These are phyloP conservation scores for Hypercompe scribonia DNA, from an alignment of 2,888 invertebrate species.

Conservation along the genomic window DNA sequence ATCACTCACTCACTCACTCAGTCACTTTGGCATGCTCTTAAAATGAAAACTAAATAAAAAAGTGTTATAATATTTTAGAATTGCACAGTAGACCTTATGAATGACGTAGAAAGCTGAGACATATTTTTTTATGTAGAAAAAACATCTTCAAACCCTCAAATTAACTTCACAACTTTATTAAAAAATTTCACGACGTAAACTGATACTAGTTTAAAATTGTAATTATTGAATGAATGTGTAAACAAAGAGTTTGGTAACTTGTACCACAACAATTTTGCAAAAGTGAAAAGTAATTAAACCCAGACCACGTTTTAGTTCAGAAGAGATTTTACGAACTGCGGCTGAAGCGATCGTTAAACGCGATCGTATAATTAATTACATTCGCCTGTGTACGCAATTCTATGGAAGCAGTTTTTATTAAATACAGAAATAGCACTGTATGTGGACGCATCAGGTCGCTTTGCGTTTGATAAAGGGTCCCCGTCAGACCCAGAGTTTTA, in stretches of 20 bases:
- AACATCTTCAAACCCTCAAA: too few species aligned
- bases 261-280: slow-evolving; percentile 30
- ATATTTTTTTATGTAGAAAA: too few species aligned
- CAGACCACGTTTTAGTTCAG: slow-evolving; percentile 24
- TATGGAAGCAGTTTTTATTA: slow-evolving; percentile 4
- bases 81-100: too few species aligned
- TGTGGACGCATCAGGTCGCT: too few species aligned
- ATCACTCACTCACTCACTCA: too few species aligned
- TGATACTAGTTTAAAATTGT: background rate
- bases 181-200: too few species aligned
- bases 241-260: slow-evolving; percentile 11
- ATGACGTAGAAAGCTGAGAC: too few species aligned
- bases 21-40: too few species aligned
- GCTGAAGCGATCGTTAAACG: slow-evolving; percentile 32
- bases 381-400: slow-evolving; percentile 12
- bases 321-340: slow-evolving; percentile 45
- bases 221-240: background rate
- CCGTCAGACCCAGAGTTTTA: too few species aligned
- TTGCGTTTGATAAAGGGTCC: background rate
- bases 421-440: background rate
- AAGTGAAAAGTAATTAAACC: slow-evolving; percentile 37
- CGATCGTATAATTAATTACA: slow-evolving; percentile 25
- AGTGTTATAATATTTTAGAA: too few species aligned
- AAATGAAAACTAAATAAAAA: too few species aligned
- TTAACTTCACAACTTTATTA: too few species aligned